These are phyloP conservation scores for Laterallus jamaicensis DNA, from an alignment of 2,113 vertebrate genomes.

Conservation along the genomic window DNA sequence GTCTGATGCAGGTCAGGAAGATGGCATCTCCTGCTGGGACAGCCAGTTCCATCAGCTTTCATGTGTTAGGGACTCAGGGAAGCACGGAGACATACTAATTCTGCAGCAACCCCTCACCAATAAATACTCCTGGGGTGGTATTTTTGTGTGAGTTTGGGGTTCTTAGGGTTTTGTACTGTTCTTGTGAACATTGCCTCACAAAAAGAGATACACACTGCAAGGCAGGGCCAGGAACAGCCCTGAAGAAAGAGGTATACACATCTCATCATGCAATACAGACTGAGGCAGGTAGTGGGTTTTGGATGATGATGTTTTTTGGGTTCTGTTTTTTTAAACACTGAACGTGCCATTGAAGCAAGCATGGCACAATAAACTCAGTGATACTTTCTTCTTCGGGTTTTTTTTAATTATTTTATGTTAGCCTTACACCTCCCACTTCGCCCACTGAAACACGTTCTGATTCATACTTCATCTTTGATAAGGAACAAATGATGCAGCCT, in stretches of 20 bases:
- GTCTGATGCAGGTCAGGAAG: background rate
- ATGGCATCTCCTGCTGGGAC: background rate
- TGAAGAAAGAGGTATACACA: background rate
- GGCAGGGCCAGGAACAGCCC: background rate
- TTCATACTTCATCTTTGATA: conserved; percentile 43
- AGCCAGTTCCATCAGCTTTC: background rate
- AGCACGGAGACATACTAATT: background rate
- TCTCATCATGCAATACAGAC: background rate
- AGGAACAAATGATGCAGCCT: conserved; percentile 60
- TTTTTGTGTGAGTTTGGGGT: background rate
- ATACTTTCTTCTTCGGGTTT: too few species aligned
- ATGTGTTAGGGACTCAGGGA: background rate
- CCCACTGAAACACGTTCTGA: conserved; percentile 28
- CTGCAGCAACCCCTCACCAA: background rate
- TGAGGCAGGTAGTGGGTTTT: background rate
- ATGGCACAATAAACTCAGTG: background rate
- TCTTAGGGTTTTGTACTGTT: background rate
- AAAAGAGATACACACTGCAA: background rate
- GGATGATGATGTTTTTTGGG: too few species aligned
- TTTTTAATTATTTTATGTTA: background rate
- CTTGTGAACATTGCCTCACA: background rate
- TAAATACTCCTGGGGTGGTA: background rate
- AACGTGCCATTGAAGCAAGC: background rate
- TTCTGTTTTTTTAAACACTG: background rate
- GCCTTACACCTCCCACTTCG: background rate